phyloP scores from a whole-genome alignment of 1,140 invertebrate species.

The Sipha flava region DNA sequence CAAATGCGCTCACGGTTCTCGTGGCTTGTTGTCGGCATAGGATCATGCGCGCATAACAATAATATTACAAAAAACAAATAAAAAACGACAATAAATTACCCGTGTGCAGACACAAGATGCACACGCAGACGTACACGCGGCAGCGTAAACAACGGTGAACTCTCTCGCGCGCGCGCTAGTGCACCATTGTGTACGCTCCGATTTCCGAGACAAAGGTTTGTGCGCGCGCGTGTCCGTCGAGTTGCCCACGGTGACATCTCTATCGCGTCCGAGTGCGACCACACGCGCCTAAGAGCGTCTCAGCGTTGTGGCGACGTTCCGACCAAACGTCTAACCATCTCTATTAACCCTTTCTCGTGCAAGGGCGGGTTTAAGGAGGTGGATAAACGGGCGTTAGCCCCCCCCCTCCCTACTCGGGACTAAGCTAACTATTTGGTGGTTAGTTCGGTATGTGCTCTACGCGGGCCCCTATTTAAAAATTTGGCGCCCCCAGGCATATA shows the following conservation, averaged over 20 bases:
- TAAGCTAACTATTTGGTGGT: too few relatives aligned
- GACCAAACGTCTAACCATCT: neutral
- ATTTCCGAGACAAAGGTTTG: neutral
- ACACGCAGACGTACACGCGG: too few relatives aligned
- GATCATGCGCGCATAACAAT: conserved; percentile 13
- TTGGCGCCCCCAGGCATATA: too few relatives aligned
- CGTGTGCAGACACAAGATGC: neutral
- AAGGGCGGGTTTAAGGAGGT: too few relatives aligned
- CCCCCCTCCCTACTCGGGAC: too few relatives aligned
- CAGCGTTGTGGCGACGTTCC: neutral
- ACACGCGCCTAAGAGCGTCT: conserved; percentile 8
- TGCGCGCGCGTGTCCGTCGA: neutral
- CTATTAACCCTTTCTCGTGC: too few relatives aligned
- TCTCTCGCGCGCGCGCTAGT: neutral
- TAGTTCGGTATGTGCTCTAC: too few relatives aligned
- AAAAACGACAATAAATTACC: conserved; percentile 22
- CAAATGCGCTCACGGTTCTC: conserved; percentile 12
- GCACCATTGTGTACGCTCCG: neutral
- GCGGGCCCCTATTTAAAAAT: too few relatives aligned
- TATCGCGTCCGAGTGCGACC: conserved; percentile 24
- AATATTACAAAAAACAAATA: conserved; percentile 13
- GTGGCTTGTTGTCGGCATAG: too few relatives aligned
- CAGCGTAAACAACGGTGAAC: neutral
- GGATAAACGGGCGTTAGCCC: too few relatives aligned
- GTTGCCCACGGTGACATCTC: conserved; percentile 22